Percentiles rank a stretch among this genome's conserved stretches.
These are phyloP conservation scores for Catharus bicknelli DNA, from an alignment of 2,113 vertebrate genomes.

Conservation along the genomic window DNA sequence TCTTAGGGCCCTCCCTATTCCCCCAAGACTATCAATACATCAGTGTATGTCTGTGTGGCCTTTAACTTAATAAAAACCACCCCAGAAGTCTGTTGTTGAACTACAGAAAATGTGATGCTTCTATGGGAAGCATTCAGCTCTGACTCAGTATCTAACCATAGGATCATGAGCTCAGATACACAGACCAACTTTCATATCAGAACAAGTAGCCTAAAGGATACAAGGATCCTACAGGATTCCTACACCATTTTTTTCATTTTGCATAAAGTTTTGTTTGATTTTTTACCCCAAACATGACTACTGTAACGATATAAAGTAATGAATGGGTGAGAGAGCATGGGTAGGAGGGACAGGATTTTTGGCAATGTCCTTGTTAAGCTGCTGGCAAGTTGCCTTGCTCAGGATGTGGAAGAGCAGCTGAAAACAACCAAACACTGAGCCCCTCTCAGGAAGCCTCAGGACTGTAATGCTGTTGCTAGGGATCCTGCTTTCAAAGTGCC, in stretches of 20 bases:
- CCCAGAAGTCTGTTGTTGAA: background rate
- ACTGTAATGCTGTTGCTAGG: slow-evolving; percentile 8
- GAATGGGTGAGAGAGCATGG: background rate
- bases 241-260: background rate
- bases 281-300: background rate
- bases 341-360: background rate
- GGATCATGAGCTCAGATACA: background rate
- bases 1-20: background rate
- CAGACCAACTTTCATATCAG: background rate
- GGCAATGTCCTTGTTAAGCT: background rate
- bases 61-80: background rate
- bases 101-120: background rate
- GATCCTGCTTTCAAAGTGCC: background rate
- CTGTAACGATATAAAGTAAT: background rate
- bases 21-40: background rate
- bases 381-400: background rate
- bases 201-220: background rate
- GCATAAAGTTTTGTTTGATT: background rate
- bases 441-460: background rate
- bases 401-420: background rate
- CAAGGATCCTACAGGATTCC: background rate
- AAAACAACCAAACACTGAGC: background rate
- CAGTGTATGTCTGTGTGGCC: background rate
- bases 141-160: background rate
- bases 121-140: background rate